Percentiles rank a stretch among this genome's conserved stretches.
Evolutionary conservation across 2,888 invertebrate species (phyloP).

Genomic region (Mesorhabditis sp.): DNA sequence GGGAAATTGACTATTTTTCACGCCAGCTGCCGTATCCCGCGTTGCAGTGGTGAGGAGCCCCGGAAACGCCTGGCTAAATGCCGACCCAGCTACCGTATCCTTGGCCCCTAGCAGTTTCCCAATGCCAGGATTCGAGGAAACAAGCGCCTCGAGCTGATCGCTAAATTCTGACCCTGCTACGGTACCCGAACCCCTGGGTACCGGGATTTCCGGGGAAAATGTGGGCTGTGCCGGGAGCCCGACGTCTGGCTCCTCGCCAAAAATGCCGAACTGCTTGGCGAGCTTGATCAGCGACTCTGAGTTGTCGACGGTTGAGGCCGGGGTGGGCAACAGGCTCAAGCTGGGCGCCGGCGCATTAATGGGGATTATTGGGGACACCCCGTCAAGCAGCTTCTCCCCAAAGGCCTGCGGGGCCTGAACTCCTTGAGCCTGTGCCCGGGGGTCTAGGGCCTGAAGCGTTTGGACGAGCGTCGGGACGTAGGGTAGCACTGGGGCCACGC

Average conservation of each 20-base stretch:
- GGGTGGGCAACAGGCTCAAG: background rate
- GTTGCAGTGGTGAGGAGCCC: too few species aligned
- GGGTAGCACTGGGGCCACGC: slow-evolving; percentile 41
- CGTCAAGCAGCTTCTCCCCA: slow-evolving; percentile 7
- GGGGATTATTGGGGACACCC: slow-evolving; percentile 16
- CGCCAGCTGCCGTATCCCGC: too few species aligned
- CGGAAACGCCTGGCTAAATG: too few species aligned
- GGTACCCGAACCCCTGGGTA: background rate
- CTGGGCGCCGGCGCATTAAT: slow-evolving; percentile 18
- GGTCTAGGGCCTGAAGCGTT: slow-evolving; percentile 30
- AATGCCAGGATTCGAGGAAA: too few species aligned
- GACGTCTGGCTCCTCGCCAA: slow-evolving; percentile 12
- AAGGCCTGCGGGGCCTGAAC: slow-evolving; percentile 5
- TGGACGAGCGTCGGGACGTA: slow-evolving; percentile 38
- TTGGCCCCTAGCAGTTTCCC: too few species aligned
- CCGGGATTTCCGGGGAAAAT: background rate
- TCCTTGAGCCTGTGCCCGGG: slow-evolving; percentile 9
- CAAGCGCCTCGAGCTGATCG: too few species aligned
- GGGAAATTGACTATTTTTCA: too few species aligned
- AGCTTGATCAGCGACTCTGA: slow-evolving; percentile 16
- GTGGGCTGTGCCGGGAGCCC: slow-evolving; percentile 9
- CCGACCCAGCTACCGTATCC: too few species aligned
- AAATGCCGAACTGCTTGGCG: slow-evolving; percentile 30
- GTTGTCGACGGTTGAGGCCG: slow-evolving; percentile 6
- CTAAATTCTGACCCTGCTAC: too few species aligned